Evolutionary conservation across 2,113 vertebrate genomes (phyloP), one percentile per base, ranked within the genome.

Genomic region (Stercorarius parasiticus): DNA sequence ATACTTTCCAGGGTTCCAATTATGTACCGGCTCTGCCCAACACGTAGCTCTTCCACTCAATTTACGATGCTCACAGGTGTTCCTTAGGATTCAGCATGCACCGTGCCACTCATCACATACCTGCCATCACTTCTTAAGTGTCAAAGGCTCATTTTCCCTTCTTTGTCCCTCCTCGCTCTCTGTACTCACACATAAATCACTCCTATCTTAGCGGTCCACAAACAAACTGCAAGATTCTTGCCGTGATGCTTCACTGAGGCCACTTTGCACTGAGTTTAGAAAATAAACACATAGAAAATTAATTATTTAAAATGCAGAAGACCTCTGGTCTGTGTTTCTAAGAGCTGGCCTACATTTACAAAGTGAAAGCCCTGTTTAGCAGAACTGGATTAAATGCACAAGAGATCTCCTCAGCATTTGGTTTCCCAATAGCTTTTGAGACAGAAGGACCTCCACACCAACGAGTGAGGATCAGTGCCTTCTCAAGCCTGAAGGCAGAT

Each of bases 51-150:
- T 93, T 96, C 79, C 91, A 85, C 67, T 94, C 85, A 86, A 88
- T 89, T 97, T 95, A 88, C 5, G 2, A 88, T 34, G 36, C 42
- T 72, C 94, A 81, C 61, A 89, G 70, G 74, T 86, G 55, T 73
- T 93, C 20, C 70, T 95, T 82, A 47, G 83, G 55, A 95, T 95
- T 95, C 43, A 94, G 52, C 2, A 2, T 53, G 86, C 71, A 65
- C 42, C 40, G 18, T 21, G 45, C 56, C 87, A 76, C 81, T 94
- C 90, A 76, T 69, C 80, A 84, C 82, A 47, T 90, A 88, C 30
- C 81, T 95, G 81, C 71, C 92, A 94, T 79, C 78, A 56, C 67
- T 96, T 91, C 76, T 92, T 32, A 77, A 70, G 82, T 86, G 89
- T 85, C 82, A 94, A 83, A 88, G 40, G 47, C 81, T 96, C 49